phyloP scores from a whole-genome alignment of 2,797 vertebrate species.

The Limosa lapponica region DNA sequence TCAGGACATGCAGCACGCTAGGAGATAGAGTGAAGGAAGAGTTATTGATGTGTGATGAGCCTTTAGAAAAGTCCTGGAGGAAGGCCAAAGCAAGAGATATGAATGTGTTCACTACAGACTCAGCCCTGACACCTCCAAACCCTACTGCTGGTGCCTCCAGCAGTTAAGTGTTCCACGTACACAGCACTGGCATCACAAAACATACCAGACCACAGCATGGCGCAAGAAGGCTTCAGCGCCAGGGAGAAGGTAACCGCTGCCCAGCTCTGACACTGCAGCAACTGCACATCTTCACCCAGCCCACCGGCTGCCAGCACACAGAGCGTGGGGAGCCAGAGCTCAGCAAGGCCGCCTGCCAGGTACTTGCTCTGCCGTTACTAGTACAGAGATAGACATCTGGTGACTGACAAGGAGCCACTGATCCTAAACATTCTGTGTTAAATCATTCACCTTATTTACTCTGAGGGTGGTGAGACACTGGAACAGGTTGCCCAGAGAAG shows the following conservation, averaged over 20 bases:
- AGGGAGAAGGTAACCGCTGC: not conserved
- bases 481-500: not conserved
- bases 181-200: not conserved
- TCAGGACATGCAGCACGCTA: not conserved
- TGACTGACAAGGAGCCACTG: not conserved
- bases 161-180: not conserved
- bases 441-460: not conserved
- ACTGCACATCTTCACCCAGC: not conserved
- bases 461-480: not conserved
- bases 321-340: not conserved
- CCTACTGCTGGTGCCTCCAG: not conserved
- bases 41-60: not conserved
- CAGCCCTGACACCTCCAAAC: not conserved
- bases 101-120: not conserved
- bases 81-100: not conserved
- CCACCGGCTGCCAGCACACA: rapidly evolving
- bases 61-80: not conserved
- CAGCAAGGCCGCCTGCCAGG: not conserved
- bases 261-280: not conserved
- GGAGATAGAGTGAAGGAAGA: not conserved
- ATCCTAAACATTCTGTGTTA: not conserved
- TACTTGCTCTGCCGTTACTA: not conserved
- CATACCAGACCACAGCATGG: rapidly evolving
- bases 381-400: conserved; percentile 11
- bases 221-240: not conserved